phyloP scores from a whole-genome alignment of 2,113 vertebrate species.

The Telmatochromis brichardi region DNA sequence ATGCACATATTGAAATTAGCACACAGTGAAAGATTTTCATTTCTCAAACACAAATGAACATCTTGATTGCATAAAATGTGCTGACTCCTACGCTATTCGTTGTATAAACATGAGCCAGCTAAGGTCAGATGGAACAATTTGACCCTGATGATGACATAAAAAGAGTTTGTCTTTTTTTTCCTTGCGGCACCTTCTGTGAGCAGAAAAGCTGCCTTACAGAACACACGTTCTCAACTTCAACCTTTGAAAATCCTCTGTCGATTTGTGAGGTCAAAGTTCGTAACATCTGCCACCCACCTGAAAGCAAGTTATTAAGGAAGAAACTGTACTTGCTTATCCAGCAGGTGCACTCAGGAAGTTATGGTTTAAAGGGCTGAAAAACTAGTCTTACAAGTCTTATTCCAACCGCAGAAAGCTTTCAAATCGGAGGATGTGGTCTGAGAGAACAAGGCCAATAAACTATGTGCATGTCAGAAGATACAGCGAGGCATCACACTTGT shows the following conservation, averaged over 20 bases:
- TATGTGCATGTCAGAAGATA: neutral
- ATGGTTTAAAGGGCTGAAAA: slow-evolving; percentile 1
- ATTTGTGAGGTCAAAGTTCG: slow-evolving; percentile 9
- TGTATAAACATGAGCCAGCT: neutral
- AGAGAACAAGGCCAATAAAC: neutral
- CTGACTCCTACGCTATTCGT: neutral
- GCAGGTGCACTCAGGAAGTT: neutral
- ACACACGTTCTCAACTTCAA: neutral
- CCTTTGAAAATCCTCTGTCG: neutral
- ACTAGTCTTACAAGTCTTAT: neutral
- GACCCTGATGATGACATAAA: neutral
- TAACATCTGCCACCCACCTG: neutral
- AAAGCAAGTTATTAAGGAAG: neutral
- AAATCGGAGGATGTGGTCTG: neutral
- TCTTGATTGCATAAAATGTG: neutral
- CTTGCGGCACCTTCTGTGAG: neutral
- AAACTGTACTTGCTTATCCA: neutral
- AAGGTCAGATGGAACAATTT: neutral
- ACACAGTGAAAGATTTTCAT: neutral
- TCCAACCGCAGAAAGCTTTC: neutral
- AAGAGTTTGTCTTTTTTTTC: neutral
- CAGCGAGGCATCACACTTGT: neutral
- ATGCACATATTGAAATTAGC: neutral
- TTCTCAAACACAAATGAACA: slow-evolving; percentile 1
- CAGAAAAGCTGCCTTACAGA: neutral